Percentiles rank a stretch among this genome's conserved stretches.
Evolutionary conservation across 2,888 invertebrate genomes (phyloP).

Genomic region (Nudaria mundana): DNA sequence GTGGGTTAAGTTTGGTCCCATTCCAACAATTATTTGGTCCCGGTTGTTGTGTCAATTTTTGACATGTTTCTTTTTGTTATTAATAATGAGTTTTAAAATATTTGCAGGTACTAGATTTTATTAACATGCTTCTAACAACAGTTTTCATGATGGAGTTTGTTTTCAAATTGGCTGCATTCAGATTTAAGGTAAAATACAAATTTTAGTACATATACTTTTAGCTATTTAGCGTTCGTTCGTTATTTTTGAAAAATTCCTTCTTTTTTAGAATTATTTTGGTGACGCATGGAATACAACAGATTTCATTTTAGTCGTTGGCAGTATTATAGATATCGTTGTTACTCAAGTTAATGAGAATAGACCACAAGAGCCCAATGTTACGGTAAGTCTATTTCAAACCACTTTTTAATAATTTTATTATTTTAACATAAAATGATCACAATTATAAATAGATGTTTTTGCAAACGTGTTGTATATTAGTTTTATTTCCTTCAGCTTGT

Average conservation of each 20-base stretch:
- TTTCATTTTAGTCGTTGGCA: constrained; percentile 96
- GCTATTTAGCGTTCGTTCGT: too few relatives aligned
- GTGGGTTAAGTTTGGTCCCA: too few relatives aligned
- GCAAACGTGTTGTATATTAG: too few relatives aligned
- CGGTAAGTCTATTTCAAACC: constrained; percentile 4
- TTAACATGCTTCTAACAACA: constrained; percentile 98
- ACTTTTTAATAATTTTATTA: too few relatives aligned
- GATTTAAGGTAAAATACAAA: constrained; percentile 89
- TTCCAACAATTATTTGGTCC: too few relatives aligned
- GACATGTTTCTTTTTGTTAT: background rate
- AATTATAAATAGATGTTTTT: too few relatives aligned
- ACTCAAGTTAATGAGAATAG: constrained; percentile 92
- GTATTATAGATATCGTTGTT: constrained; percentile 97
- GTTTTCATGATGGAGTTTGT: constrained; percentile 99
- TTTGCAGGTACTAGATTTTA: constrained; percentile 87
- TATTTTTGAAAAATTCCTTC: too few relatives aligned
- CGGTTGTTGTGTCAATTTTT: too few relatives aligned
- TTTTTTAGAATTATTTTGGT: constrained; percentile 95
- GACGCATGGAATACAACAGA: constrained; percentile 99
- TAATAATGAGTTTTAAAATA: background rate
- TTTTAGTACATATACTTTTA: background rate
- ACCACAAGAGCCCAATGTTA: constrained; percentile 14
- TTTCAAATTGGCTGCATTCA: constrained; percentile 97
- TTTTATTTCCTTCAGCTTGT: too few relatives aligned
- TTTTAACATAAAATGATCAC: too few relatives aligned